Evolutionary conservation across 2,888 invertebrate genomes (phyloP), one percentile per base, ranked within the genome.

Genomic region (Odontomyia ornata): DNA sequence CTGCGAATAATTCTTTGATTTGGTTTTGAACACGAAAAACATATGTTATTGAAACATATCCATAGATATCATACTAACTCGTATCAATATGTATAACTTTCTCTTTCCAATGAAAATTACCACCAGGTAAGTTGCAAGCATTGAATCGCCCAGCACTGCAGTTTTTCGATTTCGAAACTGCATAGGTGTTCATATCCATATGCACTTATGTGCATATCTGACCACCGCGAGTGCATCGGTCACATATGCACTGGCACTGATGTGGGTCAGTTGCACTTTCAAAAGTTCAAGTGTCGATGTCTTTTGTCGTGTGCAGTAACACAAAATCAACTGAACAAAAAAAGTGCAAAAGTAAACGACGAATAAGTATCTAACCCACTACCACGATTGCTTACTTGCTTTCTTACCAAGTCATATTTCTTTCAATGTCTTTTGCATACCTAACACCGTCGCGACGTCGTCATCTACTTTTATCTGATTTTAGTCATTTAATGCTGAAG

Each of bases 201-300:
- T 69, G 69, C 69, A 69, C 15, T 46, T 36, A 15, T 62, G 15
- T 27, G 18, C 11, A 7, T 36, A 46, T 23, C 69, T 69, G 65
- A 36, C 65, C 65, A 65, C 43, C 65, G 13, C 13, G 25, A 13
- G 65, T n/a, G 18, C 23, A 7, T n/a, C 28, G 9, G 64, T 28
- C 65, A 18, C 43, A 65, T 36, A 36, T 65, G 67, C 46, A 67
- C 11, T 7, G 23, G 28, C 36, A 46, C 28, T 60, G 21, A 73
- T 73, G 60, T 73, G 36, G 73, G 73, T 57, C 73, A 73, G 60
- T 73, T 73, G 73, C 73, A 60, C 60, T 73, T 73, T 73, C 57
- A 60, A 73, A 73, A 73, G 73, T 73, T 73, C 73, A 73, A 73
- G 73, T 57, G 73, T 60, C 73, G 73, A 43, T 23, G 60, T 46